Conservation (phyloP, 2,113 vertebrate species). For the Indri indri region DNA sequence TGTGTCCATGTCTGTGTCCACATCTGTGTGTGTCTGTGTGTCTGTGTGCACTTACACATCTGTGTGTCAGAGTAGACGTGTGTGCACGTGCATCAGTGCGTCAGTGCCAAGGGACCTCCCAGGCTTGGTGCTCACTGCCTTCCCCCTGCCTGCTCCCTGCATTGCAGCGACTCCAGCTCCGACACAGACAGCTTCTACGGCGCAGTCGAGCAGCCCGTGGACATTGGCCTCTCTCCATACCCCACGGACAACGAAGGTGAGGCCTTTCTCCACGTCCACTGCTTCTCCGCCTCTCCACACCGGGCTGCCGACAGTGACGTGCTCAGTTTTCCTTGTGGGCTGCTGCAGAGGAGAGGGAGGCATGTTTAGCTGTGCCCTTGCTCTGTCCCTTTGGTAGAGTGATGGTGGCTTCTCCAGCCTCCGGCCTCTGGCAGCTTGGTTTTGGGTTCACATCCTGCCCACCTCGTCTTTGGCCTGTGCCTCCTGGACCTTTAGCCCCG, state of each 20-base stretch:
- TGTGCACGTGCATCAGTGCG: rapidly evolving
- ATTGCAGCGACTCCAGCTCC: too few relatives aligned
- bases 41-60: rapidly evolving
- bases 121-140: not conserved
- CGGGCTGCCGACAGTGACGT: not conserved
- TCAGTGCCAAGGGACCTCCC: not conserved
- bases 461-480: rapidly evolving
- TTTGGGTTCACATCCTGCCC: not conserved
- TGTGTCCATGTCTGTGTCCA: not conserved
- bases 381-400: not conserved
- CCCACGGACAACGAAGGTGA: too few relatives aligned
- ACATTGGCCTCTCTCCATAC: too few relatives aligned
- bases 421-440: not conserved
- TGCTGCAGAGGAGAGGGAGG: not conserved
- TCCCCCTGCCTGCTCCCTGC: too few relatives aligned
- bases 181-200: too few relatives aligned
- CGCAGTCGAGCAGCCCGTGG: too few relatives aligned
- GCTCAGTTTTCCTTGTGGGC: not conserved
- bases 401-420: not conserved
- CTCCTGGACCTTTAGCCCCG: not conserved
- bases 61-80: rapidly evolving
- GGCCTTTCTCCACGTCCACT: rapidly evolving
- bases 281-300: rapidly evolving
- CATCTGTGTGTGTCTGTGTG: not conserved
- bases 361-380: rapidly evolving